Percentiles rank a stretch among this genome's conserved stretches.
Evolutionary conservation across 2,888 invertebrate species (phyloP).

Genomic region (Synergus gifuensis): DNA sequence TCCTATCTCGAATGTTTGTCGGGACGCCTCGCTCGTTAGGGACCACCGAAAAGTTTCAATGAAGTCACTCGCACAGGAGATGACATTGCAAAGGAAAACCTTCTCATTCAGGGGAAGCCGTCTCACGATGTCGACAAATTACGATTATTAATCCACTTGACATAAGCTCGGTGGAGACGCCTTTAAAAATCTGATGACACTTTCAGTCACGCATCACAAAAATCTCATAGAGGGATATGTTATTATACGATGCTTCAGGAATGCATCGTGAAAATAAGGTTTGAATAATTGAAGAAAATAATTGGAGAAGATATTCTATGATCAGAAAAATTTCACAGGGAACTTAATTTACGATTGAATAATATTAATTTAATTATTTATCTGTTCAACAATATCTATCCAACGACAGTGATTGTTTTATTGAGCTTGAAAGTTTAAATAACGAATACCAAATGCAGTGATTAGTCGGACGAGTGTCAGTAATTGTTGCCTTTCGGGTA

Average conservation of each 20-base stretch:
- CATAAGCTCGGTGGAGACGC: background rate
- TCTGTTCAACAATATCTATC: background rate
- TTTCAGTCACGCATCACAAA: slow-evolving; percentile 7
- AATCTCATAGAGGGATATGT: background rate
- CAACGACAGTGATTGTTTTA: background rate
- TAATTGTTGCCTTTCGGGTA: slow-evolving; percentile 38
- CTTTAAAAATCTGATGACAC: background rate
- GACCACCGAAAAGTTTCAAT: slow-evolving; percentile 52
- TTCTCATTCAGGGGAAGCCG: slow-evolving; percentile 45
- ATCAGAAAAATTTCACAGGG: too few relatives aligned
- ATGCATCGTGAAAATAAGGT: background rate
- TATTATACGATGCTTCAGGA: background rate
- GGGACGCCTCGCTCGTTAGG: slow-evolving; percentile 59
- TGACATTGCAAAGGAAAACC: slow-evolving; percentile 43
- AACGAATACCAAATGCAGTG: background rate
- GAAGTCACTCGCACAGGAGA: slow-evolving; percentile 41
- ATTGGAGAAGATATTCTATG: too few relatives aligned
- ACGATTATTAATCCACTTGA: slow-evolving; percentile 45
- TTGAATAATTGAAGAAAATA: background rate
- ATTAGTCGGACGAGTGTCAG: slow-evolving; percentile 34
- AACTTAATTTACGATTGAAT: background rate
- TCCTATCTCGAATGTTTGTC: slow-evolving; percentile 64
- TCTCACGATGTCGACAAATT: slow-evolving; percentile 51
- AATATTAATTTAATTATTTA: background rate
- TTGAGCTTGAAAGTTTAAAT: background rate